Conservation (phyloP, 2,113 vertebrate genomes). For the Zapus hudsonius region DNA sequence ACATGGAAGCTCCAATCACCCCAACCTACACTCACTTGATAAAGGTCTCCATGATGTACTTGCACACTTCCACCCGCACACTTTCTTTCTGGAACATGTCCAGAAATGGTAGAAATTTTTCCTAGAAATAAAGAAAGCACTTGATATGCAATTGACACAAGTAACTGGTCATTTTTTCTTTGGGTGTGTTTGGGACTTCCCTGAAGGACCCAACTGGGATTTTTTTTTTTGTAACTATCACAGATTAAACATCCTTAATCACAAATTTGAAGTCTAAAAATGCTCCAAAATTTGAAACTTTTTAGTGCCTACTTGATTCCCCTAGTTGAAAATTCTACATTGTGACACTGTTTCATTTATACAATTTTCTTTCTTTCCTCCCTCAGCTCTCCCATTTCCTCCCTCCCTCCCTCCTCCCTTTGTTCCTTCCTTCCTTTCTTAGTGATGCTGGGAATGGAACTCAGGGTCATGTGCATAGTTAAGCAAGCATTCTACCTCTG, state of each 20-base stretch:
- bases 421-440: too few relatives aligned
- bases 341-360: background rate
- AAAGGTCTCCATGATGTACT: slow-evolving; percentile 97
- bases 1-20: background rate
- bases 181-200: background rate
- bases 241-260: background rate
- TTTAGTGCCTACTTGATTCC: background rate
- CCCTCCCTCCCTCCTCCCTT: too few relatives aligned
- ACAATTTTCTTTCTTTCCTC: background rate
- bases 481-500: background rate
- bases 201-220: background rate
- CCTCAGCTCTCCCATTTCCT: background rate
- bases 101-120: slow-evolving; percentile 96
- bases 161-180: slow-evolving; percentile 6
- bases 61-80: slow-evolving; percentile 97
- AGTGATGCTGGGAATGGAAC: background rate
- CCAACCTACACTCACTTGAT: slow-evolving; percentile 90
- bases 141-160: slow-evolving; percentile 3
- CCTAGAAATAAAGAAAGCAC: slow-evolving; percentile 84
- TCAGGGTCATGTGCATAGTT: background rate
- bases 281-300: background rate
- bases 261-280: background rate
- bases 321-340: background rate
- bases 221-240: background rate
- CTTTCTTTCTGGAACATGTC: slow-evolving; percentile 99